Conservation (phyloP, 2,113 vertebrate genomes). For the Heterotilapia buettikoferi region DNA sequence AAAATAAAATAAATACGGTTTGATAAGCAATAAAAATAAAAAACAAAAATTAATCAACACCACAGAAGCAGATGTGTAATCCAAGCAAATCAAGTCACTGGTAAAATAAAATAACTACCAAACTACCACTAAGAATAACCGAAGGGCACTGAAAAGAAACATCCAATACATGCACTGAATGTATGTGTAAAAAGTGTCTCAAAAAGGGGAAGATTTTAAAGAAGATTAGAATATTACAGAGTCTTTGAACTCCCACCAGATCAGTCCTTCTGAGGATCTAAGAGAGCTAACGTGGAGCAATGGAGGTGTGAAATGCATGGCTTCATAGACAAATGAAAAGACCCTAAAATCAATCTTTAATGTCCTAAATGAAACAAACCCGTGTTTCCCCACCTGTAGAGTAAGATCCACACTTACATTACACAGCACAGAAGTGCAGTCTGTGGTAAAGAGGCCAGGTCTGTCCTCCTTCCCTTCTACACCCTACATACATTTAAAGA, state of each 20-base stretch:
- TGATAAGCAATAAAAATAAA: not conserved
- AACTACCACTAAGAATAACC: not conserved
- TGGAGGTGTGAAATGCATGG: not conserved
- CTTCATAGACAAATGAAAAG: not conserved
- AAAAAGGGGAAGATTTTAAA: not conserved
- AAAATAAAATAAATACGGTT: not conserved
- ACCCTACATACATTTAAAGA: slow-evolving; percentile 1
- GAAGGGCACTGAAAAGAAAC: not conserved
- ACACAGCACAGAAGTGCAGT: not conserved
- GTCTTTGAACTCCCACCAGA: not conserved
- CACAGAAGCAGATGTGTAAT: not conserved
- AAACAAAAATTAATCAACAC: not conserved
- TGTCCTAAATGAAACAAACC: not conserved
- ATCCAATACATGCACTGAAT: not conserved
- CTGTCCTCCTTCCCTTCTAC: not conserved
- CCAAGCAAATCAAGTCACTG: not conserved
- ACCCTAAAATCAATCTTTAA: not conserved
- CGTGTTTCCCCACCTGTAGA: not conserved
- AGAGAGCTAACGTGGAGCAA: not conserved
- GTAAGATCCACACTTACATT: not conserved
- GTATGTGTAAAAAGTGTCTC: not conserved
- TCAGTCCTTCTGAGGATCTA: not conserved
- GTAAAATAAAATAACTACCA: not conserved
- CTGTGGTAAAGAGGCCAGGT: not conserved
- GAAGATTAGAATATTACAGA: not conserved